Base-by-base conservation (phyloP, 2,797 vertebrate genomes). In the Mormyrops attenuatus region DNA sequence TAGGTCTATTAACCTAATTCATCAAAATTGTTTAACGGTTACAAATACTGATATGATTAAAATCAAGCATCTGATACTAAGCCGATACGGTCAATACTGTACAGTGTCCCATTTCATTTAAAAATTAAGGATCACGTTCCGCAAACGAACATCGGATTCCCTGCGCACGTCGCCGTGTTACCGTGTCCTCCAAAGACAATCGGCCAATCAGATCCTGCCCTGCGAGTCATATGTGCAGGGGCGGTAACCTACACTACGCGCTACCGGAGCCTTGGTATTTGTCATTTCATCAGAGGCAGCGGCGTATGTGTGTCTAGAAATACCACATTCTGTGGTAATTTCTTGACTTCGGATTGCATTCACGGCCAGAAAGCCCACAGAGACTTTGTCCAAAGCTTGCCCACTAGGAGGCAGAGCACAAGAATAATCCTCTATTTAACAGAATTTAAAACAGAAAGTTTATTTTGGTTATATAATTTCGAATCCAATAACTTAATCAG, bases 151-250 rank as follows among this genome's bases (percentile, higher is more conserved):
- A 60, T 60, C 17, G 50, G 6, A 2, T 87, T 55, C 50, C 52
- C 26, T 41, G 85, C 85, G 3, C 50, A 38, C 53, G 50, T 38
- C 34, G 60, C 85, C 89, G 85, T 57, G 88, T 90, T 86, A 90
- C 85, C 17, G n/a, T 82, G n/a, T 34, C 1, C 87, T 41, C n/a
- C 44, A 7, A 73, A 52, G 86, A 60, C 63, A 44, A n/a, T 15
- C 89, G 92, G 90, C 96, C 96, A 95, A 95, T 96, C 90, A 92
- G 52, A 89, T 85, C 49, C 26, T 13, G 6, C 3, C 0, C 0
- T 26, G 1, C 0, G 0, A 0, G 15, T 93, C 94, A 95, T 93
- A 92, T 92, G 73, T 11, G 0, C 0, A 60, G 15, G 66, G 95
- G 95, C 93, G 94, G 92, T 52, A 13, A 57, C 87, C 69, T 20